Evolutionary conservation across 2,888 invertebrate species (phyloP), one percentile per base, ranked within the genome.

Genomic region (Julus scandinavius): DNA sequence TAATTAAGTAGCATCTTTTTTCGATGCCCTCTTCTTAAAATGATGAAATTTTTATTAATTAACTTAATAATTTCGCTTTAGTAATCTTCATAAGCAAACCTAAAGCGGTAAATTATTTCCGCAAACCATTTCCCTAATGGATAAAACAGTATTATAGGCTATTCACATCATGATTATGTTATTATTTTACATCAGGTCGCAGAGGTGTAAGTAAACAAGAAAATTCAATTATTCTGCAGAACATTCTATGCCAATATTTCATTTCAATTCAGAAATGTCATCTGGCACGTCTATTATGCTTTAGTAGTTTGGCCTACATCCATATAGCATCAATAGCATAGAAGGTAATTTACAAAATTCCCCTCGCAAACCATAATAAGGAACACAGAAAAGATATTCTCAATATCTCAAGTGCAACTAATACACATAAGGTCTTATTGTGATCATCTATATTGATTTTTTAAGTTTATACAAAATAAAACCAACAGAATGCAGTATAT

Each of bases 271-370:
- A 72, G 72, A 72, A 72, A 72, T 72, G 7, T 20, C 72, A 72
- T 20, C 20, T 72, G 72, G 72, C 29, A 72, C 29, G 20, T 29
- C 72, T 29, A 29, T 72, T 72, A 63, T n/a, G 11, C 1, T 7
- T n/a, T 63, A 17, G 20, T 72, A 72, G 11, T 20, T 29, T 72
- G 72, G 72, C 72, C 72, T 72, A 72, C 72, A 72, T 72, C 45
- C 45, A 9, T 29, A 6, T 20, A 3, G 6, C n/a, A 72, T 29
- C 6, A 72, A 72, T 72, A 11, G 11, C 7, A 29, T 11, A 20
- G 9, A 29, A 29, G 72, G 72, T 72, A 9, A 29, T 72, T 72
- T 72, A 20, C 6, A n/a, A 72, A 29, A 29, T 29, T 72, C 7
- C 7, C 72, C 7, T 72, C 72, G 45, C 1, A 9, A 29, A 72